These are phyloP conservation scores for Hymenopus coronatus DNA, from an alignment of 2,888 invertebrate species.

Conservation along the genomic window DNA sequence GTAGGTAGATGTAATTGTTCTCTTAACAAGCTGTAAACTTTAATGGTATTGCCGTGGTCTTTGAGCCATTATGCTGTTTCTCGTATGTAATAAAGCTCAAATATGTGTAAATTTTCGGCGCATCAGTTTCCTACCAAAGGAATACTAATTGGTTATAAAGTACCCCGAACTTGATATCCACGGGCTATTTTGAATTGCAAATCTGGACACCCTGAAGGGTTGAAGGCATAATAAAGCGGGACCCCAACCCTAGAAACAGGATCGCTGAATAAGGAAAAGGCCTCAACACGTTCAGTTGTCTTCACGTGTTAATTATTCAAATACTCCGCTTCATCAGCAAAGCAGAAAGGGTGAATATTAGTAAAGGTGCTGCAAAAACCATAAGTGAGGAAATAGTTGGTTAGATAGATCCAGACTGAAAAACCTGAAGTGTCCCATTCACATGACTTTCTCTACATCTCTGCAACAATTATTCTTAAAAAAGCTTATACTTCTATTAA, in stretches of 20 bases:
- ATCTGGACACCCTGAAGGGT: not conserved
- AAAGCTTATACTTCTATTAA: too few species aligned
- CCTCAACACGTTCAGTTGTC: not conserved
- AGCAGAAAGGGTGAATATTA: not conserved
- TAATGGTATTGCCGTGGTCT: not conserved
- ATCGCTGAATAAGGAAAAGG: not conserved
- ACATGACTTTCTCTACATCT: too few species aligned
- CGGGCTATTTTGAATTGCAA: not conserved
- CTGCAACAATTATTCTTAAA: too few species aligned
- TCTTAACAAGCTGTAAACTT: not conserved
- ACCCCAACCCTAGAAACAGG: not conserved
- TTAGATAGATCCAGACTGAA: too few species aligned
- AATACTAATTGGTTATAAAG: slow-evolving; percentile 1
- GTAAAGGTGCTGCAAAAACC: not conserved
- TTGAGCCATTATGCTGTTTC: not conserved
- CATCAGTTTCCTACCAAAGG: not conserved
- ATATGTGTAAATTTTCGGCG: not conserved
- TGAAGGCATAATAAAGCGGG: not conserved
- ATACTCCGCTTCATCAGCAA: not conserved
- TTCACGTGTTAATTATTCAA: not conserved
- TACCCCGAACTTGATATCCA: not conserved
- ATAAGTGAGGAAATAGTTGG: too few species aligned
- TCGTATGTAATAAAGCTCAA: not conserved
- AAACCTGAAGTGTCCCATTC: too few species aligned
- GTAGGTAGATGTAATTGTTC: not conserved